Base-by-base conservation (phyloP, 2,888 invertebrate genomes). In the Tetranychus truncatus region DNA sequence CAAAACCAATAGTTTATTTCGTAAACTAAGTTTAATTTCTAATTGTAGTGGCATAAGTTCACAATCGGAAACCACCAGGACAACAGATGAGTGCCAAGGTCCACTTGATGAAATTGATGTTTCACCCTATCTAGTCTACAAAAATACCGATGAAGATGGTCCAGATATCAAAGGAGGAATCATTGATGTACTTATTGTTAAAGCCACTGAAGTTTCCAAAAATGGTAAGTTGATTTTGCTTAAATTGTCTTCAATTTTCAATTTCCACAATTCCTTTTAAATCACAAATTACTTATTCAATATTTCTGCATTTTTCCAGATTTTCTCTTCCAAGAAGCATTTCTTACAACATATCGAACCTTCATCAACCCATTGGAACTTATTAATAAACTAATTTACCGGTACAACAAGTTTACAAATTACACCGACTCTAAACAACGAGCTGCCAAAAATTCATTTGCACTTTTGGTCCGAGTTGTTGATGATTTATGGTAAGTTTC, bases 311-410 rank as follows among this genome's bases (percentile, higher is more conserved):
- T 7, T n/a, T 6, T 3, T 76, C 71, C 85, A 91, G 92, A 91
- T 84, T 91, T 93, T 84, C 87, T 91, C 83, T 95, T 92, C 85
- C 93, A 94, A 86, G 97, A 99, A 86, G 96, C 97, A 78, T 99
- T 99, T 85, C 87, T 97, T 80, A 93, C 95, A 75, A 99, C 97
- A 77, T 99, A 97, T 85, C 87, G 96, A 80, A 96, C 95, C 77
- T 95, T 96, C 85, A 89, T 96, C 82, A 86, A 90, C 77, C 93
- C 96, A 44, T 84, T 88, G 81, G 91, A 91, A 79, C 86, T 96
- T 79, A 88, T 95, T 79, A 88, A 88, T 81, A 92, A 95, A 81
- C 85, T 96, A 76, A 89, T 92, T 81, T 87, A 89, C 81, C 87
- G 89, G 80, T 90, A 87, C 85, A 88, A 88, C 82, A 86, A 88